phyloP scores from a whole-genome alignment of 2,888 invertebrate species.

The Macaria liturata region DNA sequence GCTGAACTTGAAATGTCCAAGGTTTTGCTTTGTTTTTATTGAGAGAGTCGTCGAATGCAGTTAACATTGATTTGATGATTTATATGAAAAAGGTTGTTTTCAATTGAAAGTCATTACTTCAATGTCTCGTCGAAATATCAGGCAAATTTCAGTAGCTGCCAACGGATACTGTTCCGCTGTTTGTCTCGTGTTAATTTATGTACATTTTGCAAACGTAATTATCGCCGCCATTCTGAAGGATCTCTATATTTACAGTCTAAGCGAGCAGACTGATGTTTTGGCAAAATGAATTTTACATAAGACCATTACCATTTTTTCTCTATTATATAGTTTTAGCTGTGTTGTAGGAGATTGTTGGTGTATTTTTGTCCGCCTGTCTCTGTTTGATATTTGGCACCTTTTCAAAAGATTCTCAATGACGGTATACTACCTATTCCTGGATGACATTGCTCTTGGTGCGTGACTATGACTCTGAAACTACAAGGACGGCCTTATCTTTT shows the following conservation, averaged over 20 bases:
- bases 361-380: conserved; percentile 59
- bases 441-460: conserved; percentile 72
- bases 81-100: not conserved
- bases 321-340: conserved; percentile 42
- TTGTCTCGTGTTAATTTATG: conserved; percentile 26
- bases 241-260: conserved; percentile 22
- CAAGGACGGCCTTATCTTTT: conserved; percentile 32
- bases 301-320: conserved; percentile 47
- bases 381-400: conserved; percentile 60
- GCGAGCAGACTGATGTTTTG: conserved; percentile 27
- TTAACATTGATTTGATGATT: no score
- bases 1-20: no score
- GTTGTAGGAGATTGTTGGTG: conserved; percentile 51
- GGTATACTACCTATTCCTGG: conserved; percentile 64
- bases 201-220: conserved; percentile 21
- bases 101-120: conserved; percentile 7
- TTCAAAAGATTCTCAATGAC: conserved; percentile 65
- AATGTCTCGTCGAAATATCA: conserved; percentile 10
- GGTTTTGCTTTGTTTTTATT: no score
- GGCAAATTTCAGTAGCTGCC: conserved; percentile 1
- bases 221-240: conserved; percentile 23
- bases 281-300: conserved; percentile 44
- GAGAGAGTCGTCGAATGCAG: no score
- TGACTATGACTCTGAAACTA: conserved; percentile 28
- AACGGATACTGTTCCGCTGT: conserved; percentile 21